Base-by-base conservation (phyloP, 2,888 invertebrate species). In the Hoplodrina ambigua region DNA sequence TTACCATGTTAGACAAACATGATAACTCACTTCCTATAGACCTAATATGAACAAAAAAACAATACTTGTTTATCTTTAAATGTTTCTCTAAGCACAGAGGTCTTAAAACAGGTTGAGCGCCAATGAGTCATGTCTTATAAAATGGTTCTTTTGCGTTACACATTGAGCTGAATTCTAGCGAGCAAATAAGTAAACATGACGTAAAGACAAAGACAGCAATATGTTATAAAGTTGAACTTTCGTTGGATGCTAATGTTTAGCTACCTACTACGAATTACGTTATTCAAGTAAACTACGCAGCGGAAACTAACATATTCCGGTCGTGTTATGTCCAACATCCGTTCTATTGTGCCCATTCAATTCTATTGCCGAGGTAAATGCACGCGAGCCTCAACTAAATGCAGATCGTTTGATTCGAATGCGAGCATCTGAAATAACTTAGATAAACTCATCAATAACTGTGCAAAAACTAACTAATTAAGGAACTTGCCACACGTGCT, bases 301-400 rank as follows among this genome's bases (percentile, higher is more conserved):
- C 92, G 94, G 92, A 94, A 91, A 91, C 89, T 84, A 86, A 85
- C 88, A 88, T 89, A 89, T 91, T 91, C 89, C 89, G 90, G 89
- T 90, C 87, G 90, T 91, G 87, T 86, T 86, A 87, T 90, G 88
- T 88, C 90, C 89, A 92, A 93, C 92, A 90, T 94, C 93, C 94
- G 93, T 82, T 89, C 88, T 85, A 90, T 94, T 94, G 91, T 94
- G 83, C 81, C 78, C 86, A 83, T 88, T 89, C 85, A 89, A 88
- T 88, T 83, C 81, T 84, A 81, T 70, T 60, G 66, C 72, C 61
- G 76, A 81, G 79, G 74, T 79, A 85, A 80, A 80, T 63, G 76
- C 71, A 81, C 80, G 78, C 79, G 46, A 78, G 69, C 65, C 66
- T 73, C 59, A 62, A 69, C 54, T 54, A 64, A 77, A 66, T 60